These are phyloP conservation scores for Syngnathus acus DNA, from an alignment of 2,797 vertebrate species.

Conservation along the genomic window DNA sequence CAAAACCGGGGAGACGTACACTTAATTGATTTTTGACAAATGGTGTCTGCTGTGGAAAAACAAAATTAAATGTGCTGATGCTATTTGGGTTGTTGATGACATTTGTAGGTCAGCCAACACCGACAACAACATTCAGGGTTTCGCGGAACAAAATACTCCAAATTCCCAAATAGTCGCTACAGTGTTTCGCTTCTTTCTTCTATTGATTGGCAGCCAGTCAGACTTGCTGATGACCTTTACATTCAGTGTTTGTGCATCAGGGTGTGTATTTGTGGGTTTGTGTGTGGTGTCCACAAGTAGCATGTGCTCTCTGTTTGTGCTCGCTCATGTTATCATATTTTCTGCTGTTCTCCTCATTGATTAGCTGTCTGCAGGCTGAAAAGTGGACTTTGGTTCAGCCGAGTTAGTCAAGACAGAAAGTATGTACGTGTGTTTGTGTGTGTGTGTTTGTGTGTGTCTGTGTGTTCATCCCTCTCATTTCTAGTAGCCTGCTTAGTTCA, in stretches of 20 bases:
- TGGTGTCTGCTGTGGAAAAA: not conserved
- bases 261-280: not conserved
- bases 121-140: constrained; percentile 32
- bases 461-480: constrained; percentile 13
- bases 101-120: constrained; percentile 56
- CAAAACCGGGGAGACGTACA: not conserved
- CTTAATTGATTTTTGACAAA: constrained; percentile 2
- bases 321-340: constrained; percentile 63
- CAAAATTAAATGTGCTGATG: constrained; percentile 13
- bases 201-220: constrained; percentile 65
- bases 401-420: constrained; percentile 30
- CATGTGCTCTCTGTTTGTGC: constrained; percentile 50
- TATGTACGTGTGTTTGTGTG: not conserved
- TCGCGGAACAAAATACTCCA: constrained; percentile 42
- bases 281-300: constrained; percentile 32
- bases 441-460: not conserved
- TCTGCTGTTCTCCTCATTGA: constrained; percentile 51
- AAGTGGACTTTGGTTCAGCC: constrained; percentile 52
- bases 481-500: constrained; percentile 14
- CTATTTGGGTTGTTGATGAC: constrained; percentile 27
- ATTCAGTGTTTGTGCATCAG: constrained; percentile 24
- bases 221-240: constrained; percentile 65
- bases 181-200: constrained; percentile 36
- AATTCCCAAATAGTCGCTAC: constrained; percentile 38
- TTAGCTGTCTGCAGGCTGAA: constrained; percentile 48